These are phyloP conservation scores for Alces alces DNA, from an alignment of 2,113 vertebrate genomes.

Conservation along the genomic window DNA sequence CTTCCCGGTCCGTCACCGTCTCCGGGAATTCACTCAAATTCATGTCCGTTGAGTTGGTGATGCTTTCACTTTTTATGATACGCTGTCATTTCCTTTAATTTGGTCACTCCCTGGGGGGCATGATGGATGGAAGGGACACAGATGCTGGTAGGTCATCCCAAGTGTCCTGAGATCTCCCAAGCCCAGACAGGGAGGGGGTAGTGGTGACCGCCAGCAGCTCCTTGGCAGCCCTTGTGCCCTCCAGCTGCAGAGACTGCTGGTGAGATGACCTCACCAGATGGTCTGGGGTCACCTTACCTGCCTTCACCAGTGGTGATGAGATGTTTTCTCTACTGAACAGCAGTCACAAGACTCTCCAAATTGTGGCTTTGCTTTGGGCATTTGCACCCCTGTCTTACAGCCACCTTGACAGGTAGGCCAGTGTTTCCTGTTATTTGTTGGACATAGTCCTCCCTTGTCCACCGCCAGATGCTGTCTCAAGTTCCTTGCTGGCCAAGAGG, in stretches of 20 bases:
- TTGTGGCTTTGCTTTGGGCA: not conserved
- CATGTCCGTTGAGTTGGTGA: not conserved
- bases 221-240: not conserved
- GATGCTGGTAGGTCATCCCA: not conserved
- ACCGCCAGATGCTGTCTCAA: rapidly evolving
- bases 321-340: not conserved
- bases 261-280: not conserved
- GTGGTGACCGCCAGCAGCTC: not conserved
- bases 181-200: too few species aligned
- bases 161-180: not conserved
- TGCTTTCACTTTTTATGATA: not conserved
- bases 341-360: not conserved
- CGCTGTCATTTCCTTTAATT: not conserved
- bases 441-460: not conserved
- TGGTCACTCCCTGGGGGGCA: not conserved
- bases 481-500: not conserved
- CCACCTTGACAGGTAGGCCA: not conserved
- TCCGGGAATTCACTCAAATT: not conserved
- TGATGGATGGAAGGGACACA: not conserved
- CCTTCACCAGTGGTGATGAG: too few species aligned
- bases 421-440: not conserved
- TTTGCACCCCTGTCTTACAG: not conserved
- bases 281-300: not conserved
- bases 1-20: not conserved
- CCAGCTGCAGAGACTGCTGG: not conserved